phyloP scores from a whole-genome alignment of 2,888 invertebrate species.

The Copidosoma aretas region DNA sequence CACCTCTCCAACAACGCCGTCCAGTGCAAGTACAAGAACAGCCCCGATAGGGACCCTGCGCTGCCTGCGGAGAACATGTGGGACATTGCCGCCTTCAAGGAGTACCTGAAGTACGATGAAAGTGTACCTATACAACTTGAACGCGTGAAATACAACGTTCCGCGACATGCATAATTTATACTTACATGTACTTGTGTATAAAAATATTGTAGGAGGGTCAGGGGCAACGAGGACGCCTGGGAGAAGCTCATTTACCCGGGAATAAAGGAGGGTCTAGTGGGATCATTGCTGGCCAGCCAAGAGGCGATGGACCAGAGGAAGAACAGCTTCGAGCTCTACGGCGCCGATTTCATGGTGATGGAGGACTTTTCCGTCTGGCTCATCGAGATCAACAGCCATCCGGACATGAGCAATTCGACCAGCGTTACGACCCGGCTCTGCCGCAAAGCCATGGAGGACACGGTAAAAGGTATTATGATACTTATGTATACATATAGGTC shows the following conservation, averaged over 20 bases:
- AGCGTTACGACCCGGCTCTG: slow-evolving; percentile 88
- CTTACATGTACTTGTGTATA: too few relatives aligned
- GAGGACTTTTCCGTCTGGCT: slow-evolving; percentile 90
- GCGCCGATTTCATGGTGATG: slow-evolving; percentile 93
- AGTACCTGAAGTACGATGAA: slow-evolving; percentile 56
- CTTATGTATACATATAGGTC: too few relatives aligned
- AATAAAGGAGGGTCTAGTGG: slow-evolving; percentile 78
- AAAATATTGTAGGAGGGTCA: slow-evolving; percentile 61
- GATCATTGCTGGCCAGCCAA: slow-evolving; percentile 86
- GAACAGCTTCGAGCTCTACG: slow-evolving; percentile 91
- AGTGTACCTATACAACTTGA: too few relatives aligned
- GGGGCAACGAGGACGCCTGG: slow-evolving; percentile 82
- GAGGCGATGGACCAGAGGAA: slow-evolving; percentile 80
- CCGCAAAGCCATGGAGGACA: slow-evolving; percentile 86
- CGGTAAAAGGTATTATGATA: slow-evolving; percentile 78
- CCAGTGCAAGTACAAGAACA: slow-evolving; percentile 84
- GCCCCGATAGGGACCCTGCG: slow-evolving; percentile 72
- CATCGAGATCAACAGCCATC: slow-evolving; percentile 93
- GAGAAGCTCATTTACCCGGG: slow-evolving; percentile 86
- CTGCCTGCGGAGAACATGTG: slow-evolving; percentile 94
- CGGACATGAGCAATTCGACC: slow-evolving; percentile 89
- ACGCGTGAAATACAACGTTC: too few relatives aligned
- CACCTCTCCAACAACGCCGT: slow-evolving; percentile 94
- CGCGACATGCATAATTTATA: too few relatives aligned
- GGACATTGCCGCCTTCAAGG: slow-evolving; percentile 85